Evolutionary conservation across 2,113 vertebrate genomes (phyloP), one percentile per base, ranked within the genome.

Genomic region (Turnix velox): DNA sequence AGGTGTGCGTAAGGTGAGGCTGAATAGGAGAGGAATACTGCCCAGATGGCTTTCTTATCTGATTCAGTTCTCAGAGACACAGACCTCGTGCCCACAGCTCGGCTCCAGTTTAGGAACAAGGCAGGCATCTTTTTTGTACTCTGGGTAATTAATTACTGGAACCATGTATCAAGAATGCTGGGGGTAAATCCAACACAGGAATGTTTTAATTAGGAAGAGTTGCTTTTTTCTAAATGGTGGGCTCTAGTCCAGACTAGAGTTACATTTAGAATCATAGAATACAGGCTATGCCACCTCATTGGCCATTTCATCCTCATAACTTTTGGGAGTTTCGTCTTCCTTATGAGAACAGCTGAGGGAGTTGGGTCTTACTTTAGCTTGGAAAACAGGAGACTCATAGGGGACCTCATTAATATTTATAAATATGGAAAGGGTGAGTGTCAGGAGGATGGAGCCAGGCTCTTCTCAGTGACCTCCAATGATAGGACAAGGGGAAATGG

Each of bases 181-280:
- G 73, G 87, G 61, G 88, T 77, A 90, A 90, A 90, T 42, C 68
- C 66, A 84, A 80, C 92, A 87, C 83, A 88, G 66, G 88, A 90
- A 92, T 91, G 49, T 62, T 92, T 82, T 93, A 94, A 95, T 93
- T 77, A 79, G 77, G 80, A 90, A 62, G 69, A 65, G 83, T 75
- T 90, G 84, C 59, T 54, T 54, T 68, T 79, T 87, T 48, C 49
- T 84, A 84, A 94, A 86, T 78, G 83, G 73, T 81, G 73, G 84
- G 73, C 83, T 88, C 73, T 49, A 65, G 33, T 92, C 84, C 92
- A 95, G 77, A 73, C 61, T 69, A 84, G 61, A 88, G 66, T 14
- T 87, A 61, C 61, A 61, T 94, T 88, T 74, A 84, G 75, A 65
- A 84, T 66, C 30, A 30, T 28, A 37, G 46, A 82, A 67, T 28